phyloP scores from a whole-genome alignment of 2,113 vertebrate genomes.

The Ifrita kowaldi region DNA sequence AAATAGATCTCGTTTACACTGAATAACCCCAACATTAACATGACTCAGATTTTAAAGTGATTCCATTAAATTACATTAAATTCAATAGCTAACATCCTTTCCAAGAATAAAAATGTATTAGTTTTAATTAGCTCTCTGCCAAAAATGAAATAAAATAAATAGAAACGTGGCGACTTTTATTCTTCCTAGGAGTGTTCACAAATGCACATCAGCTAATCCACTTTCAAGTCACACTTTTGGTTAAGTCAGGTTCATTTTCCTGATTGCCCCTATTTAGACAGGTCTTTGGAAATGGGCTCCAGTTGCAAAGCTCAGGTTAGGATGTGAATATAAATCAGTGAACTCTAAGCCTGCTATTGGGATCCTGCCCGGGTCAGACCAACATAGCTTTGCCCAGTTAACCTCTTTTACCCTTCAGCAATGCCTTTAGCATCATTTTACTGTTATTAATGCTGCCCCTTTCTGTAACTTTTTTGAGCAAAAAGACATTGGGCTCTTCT shows the following conservation, averaged over 20 bases:
- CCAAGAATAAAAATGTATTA: not conserved
- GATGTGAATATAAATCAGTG: slow-evolving; percentile 54
- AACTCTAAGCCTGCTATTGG: slow-evolving; percentile 25
- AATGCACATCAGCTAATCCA: slow-evolving; percentile 14
- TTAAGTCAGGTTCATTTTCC: slow-evolving; percentile 61
- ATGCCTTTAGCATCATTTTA: slow-evolving; percentile 25
- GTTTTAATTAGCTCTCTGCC: not conserved
- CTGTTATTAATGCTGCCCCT: slow-evolving; percentile 36
- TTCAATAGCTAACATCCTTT: not conserved
- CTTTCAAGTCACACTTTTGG: slow-evolving; percentile 53
- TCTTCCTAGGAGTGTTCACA: not conserved
- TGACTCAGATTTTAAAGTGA: not conserved
- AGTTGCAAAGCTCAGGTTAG: slow-evolving; percentile 28
- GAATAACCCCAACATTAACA: not conserved
- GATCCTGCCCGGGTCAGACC: not conserved
- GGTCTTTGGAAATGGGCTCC: slow-evolving; percentile 53
- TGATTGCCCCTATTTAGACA: slow-evolving; percentile 61
- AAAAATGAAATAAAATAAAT: slow-evolving; percentile 6
- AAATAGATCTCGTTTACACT: not conserved
- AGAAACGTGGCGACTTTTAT: not conserved
- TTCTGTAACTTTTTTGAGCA: slow-evolving; percentile 35
- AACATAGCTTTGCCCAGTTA: slow-evolving; percentile 27
- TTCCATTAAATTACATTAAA: not conserved
- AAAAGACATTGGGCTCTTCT: slow-evolving; percentile 6
- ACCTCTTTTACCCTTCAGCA: slow-evolving; percentile 36